phyloP scores from a whole-genome alignment of 2,113 vertebrate genomes.

The Phaethornis superciliosus region DNA sequence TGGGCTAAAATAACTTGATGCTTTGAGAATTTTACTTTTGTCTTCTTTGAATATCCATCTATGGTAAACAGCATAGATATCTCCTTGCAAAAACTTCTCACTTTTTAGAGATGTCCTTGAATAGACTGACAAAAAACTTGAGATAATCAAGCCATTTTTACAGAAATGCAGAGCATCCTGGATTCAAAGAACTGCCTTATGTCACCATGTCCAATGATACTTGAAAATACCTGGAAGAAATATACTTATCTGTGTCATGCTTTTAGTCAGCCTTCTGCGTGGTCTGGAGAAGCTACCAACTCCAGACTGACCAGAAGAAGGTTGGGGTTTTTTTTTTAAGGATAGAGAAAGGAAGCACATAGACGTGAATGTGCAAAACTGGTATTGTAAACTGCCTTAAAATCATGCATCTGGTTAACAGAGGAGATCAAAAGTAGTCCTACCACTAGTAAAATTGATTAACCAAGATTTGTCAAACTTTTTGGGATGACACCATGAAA shows the following conservation, averaged over 20 bases:
- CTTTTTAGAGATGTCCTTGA: background rate
- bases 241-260: background rate
- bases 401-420: background rate
- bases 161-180: background rate
- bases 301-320: background rate
- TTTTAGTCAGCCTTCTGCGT: background rate
- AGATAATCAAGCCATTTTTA: background rate
- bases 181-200: background rate
- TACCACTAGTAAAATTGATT: background rate
- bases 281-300: background rate
- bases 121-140: background rate
- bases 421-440: background rate
- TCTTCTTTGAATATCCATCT: background rate
- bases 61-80: background rate
- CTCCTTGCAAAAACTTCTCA: background rate
- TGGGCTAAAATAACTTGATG: background rate
- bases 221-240: background rate
- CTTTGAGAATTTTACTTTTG: background rate
- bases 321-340: background rate
- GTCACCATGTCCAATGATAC: background rate
- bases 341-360: background rate
- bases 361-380: background rate
- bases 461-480: background rate
- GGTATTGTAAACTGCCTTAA: background rate
- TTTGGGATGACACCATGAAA: background rate